Evolutionary conservation across 1,140 invertebrate species (phyloP).

Genomic region (Meteorus sp.): DNA sequence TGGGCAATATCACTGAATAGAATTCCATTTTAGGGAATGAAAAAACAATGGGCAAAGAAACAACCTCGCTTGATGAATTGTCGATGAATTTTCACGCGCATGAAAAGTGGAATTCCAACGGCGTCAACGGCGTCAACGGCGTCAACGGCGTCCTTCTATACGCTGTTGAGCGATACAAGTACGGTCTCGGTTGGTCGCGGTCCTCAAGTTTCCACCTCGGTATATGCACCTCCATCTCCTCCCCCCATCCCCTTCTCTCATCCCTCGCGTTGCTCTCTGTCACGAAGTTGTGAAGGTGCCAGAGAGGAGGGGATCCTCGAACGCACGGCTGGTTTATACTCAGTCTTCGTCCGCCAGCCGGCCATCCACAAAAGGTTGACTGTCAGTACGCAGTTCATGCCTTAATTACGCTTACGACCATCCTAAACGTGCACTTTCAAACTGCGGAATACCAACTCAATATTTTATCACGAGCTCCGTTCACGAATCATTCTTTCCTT

Average conservation of each 20-base stretch:
- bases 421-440: background rate
- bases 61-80: too few relatives aligned
- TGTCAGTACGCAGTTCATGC: conserved; percentile 44
- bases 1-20: too few relatives aligned
- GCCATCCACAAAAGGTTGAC: conserved; percentile 43
- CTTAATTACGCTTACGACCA: conserved; percentile 25
- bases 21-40: too few relatives aligned
- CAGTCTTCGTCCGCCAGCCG: conserved; percentile 55
- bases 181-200: too few relatives aligned
- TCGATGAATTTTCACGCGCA: background rate
- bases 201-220: conserved; percentile 29
- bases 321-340: conserved; percentile 51
- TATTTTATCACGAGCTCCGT: background rate
- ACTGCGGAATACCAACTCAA: too few relatives aligned
- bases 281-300: conserved; percentile 31
- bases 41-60: too few relatives aligned
- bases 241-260: conserved; percentile 15
- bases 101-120: conserved; percentile 22
- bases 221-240: conserved; percentile 21
- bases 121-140: conserved; percentile 17
- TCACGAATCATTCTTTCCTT: background rate
- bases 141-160: conserved; percentile 19
- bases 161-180: conserved; percentile 22
- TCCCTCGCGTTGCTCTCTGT: conserved; percentile 23
- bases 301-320: conserved; percentile 39